Conservation (phyloP, 2,888 invertebrate species). For the Galeopsomyia nigrocyanea region DNA sequence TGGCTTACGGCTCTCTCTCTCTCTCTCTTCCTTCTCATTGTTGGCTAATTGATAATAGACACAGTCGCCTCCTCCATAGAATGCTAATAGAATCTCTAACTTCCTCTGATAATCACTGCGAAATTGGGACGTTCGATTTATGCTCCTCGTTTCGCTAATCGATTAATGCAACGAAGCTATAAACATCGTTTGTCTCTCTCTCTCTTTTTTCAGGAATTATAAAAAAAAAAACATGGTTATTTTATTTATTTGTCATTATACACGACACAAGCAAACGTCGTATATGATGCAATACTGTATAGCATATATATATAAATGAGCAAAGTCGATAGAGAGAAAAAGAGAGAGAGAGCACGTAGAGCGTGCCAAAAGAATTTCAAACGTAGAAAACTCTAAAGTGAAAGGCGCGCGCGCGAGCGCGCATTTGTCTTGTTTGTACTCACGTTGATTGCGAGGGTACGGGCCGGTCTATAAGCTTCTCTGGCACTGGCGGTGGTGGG, state of each 20-base stretch:
- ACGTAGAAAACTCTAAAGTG: neutral
- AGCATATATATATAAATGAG: neutral
- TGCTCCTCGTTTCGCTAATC: no score
- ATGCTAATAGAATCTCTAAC: no score
- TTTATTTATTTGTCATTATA: no score
- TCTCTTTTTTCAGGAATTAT: no score
- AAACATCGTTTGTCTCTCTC: no score
- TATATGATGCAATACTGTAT: no score
- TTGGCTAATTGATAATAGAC: constrained; percentile 33
- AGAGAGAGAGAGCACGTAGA: neutral
- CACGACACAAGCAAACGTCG: no score
- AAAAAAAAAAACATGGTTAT: no score
- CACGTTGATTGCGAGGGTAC: constrained; percentile 86
- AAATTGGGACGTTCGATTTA: no score
- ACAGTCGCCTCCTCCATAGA: neutral
- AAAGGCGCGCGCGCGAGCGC: neutral
- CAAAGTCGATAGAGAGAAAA: constrained; percentile 3
- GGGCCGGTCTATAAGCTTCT: constrained; percentile 79
- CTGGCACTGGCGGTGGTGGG: constrained; percentile 77
- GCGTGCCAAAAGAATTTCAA: neutral
- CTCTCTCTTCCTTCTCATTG: constrained; percentile 11
- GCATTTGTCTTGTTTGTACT: constrained; percentile 63
- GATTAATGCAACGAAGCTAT: no score
- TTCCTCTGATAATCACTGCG: no score
- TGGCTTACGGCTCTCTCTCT: constrained; percentile 2